Evolutionary conservation across 2,113 vertebrate species (phyloP).

Genomic region (Cyanistes caeruleus): DNA sequence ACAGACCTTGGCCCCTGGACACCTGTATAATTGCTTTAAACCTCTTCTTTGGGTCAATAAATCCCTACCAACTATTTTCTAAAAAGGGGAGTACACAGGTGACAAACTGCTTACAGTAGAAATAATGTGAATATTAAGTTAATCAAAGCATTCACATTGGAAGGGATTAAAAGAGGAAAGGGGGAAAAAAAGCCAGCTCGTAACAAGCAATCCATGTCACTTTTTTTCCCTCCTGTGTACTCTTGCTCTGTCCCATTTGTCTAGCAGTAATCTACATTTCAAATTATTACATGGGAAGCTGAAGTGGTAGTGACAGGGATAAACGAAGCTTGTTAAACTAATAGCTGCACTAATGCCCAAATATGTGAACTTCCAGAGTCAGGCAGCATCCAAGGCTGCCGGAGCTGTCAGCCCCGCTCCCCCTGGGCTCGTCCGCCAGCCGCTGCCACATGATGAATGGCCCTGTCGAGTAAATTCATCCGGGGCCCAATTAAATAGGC

Average conservation of each 20-base stretch:
- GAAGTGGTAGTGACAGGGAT: slow-evolving; percentile 92
- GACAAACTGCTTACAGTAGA: slow-evolving; percentile 71
- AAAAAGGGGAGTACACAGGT: slow-evolving; percentile 32
- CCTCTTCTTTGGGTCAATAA: background rate
- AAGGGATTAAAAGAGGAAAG: slow-evolving; percentile 62
- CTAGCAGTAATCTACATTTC: slow-evolving; percentile 91
- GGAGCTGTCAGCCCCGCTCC: slow-evolving; percentile 88
- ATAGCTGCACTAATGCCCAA: slow-evolving; percentile 96
- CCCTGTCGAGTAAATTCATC: slow-evolving; percentile 99
- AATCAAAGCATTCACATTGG: slow-evolving; percentile 73
- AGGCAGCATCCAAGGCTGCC: slow-evolving; percentile 83
- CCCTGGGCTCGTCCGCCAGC: slow-evolving; percentile 92
- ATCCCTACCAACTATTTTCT: background rate
- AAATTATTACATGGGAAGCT: slow-evolving; percentile 90
- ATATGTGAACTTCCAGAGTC: slow-evolving; percentile 88
- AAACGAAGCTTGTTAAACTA: slow-evolving; percentile 98
- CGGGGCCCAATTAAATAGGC: slow-evolving; percentile 97
- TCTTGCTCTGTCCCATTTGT: slow-evolving; percentile 86
- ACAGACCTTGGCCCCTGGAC: background rate
- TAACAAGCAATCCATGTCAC: slow-evolving; percentile 83
- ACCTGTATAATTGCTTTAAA: background rate
- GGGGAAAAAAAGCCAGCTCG: slow-evolving; percentile 41
- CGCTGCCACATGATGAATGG: slow-evolving; percentile 99
- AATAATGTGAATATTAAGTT: slow-evolving; percentile 82
- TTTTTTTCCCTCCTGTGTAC: slow-evolving; percentile 77